Conservation (phyloP, 2,888 invertebrate genomes). For the Nephrotoma appendiculata region DNA sequence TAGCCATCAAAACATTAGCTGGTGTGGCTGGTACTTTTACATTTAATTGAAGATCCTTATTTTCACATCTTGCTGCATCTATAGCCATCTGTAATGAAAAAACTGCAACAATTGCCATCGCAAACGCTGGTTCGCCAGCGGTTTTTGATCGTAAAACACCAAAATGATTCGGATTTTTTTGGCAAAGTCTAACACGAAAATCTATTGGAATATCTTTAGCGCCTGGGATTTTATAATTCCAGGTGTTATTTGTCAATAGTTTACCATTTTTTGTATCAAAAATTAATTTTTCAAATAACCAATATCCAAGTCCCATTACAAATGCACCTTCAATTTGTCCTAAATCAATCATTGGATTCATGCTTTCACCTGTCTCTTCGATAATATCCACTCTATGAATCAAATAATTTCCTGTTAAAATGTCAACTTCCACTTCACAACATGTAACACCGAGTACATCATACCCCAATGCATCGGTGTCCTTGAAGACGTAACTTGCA, state of each 20-base stretch:
- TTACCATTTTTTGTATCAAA: slow-evolving; percentile 38
- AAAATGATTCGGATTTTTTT: slow-evolving; percentile 35
- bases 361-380: slow-evolving; percentile 52
- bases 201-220: slow-evolving; percentile 44
- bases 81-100: slow-evolving; percentile 39
- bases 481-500: slow-evolving; percentile 17
- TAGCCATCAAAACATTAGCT: neutral
- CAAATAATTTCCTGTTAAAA: slow-evolving; percentile 55
- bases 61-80: slow-evolving; percentile 35
- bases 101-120: slow-evolving; percentile 21
- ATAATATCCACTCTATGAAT: slow-evolving; percentile 47
- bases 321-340: slow-evolving; percentile 52
- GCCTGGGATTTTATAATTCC: slow-evolving; percentile 45
- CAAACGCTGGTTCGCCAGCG: slow-evolving; percentile 23
- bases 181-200: slow-evolving; percentile 37
- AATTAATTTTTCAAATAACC: slow-evolving; percentile 40
- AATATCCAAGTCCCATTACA: slow-evolving; percentile 42
- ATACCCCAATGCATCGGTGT: slow-evolving; percentile 37
- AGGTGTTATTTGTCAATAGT: slow-evolving; percentile 42
- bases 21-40: neutral
- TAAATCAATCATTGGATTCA: slow-evolving; percentile 51
- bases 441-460: slow-evolving; percentile 43
- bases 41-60: slow-evolving; percentile 17
- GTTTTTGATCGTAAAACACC: slow-evolving; percentile 43
- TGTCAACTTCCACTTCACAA: slow-evolving; percentile 55